Evolutionary conservation across 1,140 invertebrate species (phyloP), one percentile per base, ranked within the genome.

Genomic region (Drosophila eugracilis): DNA sequence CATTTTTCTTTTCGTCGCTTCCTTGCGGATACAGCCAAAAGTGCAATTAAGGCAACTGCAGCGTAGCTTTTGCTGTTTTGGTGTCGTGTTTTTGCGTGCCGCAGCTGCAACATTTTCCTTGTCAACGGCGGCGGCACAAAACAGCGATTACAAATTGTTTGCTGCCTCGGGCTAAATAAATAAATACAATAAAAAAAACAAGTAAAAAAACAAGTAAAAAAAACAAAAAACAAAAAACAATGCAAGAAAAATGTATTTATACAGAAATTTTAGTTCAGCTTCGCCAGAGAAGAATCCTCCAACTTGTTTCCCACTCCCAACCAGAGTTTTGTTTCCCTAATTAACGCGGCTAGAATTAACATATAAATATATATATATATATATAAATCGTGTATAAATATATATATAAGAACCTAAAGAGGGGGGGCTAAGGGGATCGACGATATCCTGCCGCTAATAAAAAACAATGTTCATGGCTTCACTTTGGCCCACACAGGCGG

Each of bases 61-160:
- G 41, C 59, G n/a, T n/a, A 32, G 30, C 30, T 65, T 65, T 65
- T 44, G 36, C 36, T n/a, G n/a, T 45, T 63, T 45, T 14, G 41
- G 32, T 41, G 57, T 59, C 48, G 36, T n/a, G n/a, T n/a, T 57
- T 71, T 59, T 62, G 75, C 60, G 37, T 70, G 69, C 54, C 75
- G 39, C 83, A 88, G 83, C 83, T 88, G 83, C 83, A 86, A 86
- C 78, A 86, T 86, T 77, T 86, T 86, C 36, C 63, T 65, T 84
- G 80, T 84, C 80, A 84, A 81, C 72, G 58, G 21, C 30, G 17
- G 50, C 41, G 37, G 54, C 54, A 67, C 39, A 21, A 55, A 48
- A 75, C 62, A 70, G 63, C 78, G 78, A 81, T 83, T 81, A 80
- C 78, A 83, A 81, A 81, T 81, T 81, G 78, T 83, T 77, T 71